phyloP scores from a whole-genome alignment of 2,888 invertebrate genomes.

The Brachyptera risi region DNA sequence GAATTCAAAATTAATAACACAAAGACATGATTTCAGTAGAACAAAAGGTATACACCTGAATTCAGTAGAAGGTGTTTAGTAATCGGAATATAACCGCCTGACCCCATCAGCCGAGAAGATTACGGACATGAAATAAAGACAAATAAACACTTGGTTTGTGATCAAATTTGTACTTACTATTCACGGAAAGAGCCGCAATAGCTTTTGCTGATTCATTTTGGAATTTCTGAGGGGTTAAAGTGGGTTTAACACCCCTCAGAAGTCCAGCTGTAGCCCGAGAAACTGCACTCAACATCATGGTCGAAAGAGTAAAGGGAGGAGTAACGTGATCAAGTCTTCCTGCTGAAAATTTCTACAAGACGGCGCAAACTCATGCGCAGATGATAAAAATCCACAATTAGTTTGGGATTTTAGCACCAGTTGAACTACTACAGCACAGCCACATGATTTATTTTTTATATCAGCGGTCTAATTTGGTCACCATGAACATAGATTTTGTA shows the following conservation, averaged over 20 bases:
- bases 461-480: too few relatives aligned
- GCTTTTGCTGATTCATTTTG: conserved; percentile 50
- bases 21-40: too few relatives aligned
- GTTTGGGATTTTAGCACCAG: too few relatives aligned
- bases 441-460: too few relatives aligned
- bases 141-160: background rate
- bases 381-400: conserved; percentile 4
- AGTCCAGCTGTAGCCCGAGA: conserved; percentile 54
- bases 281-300: conserved; percentile 57
- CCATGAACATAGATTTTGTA: too few relatives aligned
- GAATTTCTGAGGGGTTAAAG: conserved; percentile 45
- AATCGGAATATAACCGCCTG: too few relatives aligned
- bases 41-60: too few relatives aligned
- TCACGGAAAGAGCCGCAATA: conserved; percentile 48
- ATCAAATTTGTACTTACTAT: conserved; percentile 48
- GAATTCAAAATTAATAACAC: too few relatives aligned
- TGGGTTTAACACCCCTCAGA: conserved; percentile 53
- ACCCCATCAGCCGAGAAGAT: too few relatives aligned
- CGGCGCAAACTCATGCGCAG: conserved; percentile 10
- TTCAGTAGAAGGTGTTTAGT: too few relatives aligned
- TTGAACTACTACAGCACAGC: too few relatives aligned
- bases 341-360: conserved; percentile 3
- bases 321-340: conserved; percentile 30
- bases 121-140: too few relatives aligned
- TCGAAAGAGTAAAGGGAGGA: conserved; percentile 41